These are phyloP conservation scores for Agonopterix heracliana DNA, from an alignment of 2,888 invertebrate genomes.

Conservation along the genomic window DNA sequence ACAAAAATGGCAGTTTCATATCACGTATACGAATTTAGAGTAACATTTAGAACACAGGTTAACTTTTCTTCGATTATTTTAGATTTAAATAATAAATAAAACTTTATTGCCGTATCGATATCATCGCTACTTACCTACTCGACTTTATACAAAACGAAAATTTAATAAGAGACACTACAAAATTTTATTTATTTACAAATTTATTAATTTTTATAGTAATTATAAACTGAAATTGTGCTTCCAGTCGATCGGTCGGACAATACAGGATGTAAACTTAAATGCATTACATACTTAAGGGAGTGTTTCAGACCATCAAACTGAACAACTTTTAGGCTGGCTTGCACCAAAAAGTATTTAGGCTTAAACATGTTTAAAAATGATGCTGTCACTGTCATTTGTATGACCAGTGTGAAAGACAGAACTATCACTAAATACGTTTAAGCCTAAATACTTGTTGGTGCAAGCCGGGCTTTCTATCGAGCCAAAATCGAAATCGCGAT, in stretches of 20 bases:
- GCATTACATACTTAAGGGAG: conserved; percentile 19
- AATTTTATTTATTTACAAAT: conserved; percentile 37
- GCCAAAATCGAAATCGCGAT: no score
- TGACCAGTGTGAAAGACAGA: no score
- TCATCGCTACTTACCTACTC: conserved; percentile 14
- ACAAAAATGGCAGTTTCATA: conserved; percentile 68
- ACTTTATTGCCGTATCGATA: conserved; percentile 54
- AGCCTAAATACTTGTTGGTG: no score
- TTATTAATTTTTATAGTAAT: conserved; percentile 28
- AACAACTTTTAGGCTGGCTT: no score
- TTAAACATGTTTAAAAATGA: no score
- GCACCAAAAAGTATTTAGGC: no score
- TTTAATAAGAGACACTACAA: conserved; percentile 29
- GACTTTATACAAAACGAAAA: conserved; percentile 25
- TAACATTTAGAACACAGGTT: conserved; percentile 46
- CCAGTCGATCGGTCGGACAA: conserved; percentile 35
- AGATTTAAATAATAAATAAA: conserved; percentile 22
- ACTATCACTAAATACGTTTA: no score
- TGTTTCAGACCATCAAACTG: no score
- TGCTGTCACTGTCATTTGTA: no score
- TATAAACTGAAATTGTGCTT: conserved; percentile 37
- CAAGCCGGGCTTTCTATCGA: no score
- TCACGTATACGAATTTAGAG: conserved; percentile 61
- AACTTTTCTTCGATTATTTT: conserved; percentile 24
- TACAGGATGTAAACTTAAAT: no score